Evolutionary conservation across 2,888 invertebrate genomes (phyloP).

Genomic region (Caenorhabditis sinica): DNA sequence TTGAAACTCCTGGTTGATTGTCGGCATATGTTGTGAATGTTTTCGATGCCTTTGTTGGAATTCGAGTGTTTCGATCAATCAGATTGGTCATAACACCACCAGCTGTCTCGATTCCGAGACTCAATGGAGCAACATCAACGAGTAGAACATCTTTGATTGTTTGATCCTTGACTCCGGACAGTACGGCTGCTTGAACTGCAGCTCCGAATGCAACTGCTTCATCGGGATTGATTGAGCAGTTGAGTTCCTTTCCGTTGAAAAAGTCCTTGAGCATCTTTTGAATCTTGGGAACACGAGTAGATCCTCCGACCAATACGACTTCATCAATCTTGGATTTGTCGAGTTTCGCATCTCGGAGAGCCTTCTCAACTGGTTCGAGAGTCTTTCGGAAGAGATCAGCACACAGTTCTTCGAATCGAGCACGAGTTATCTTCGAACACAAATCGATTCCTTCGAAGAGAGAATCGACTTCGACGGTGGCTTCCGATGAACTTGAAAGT

Average conservation of each 20-base stretch:
- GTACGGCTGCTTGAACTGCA: conserved; percentile 32
- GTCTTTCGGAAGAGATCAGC: conserved; percentile 96
- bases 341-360: conserved; percentile 95
- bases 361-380: conserved; percentile 97
- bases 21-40: conserved; percentile 87
- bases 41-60: conserved; percentile 33
- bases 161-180: conserved; percentile 29
- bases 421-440: conserved; percentile 95
- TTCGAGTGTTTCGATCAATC: conserved; percentile 33
- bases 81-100: conserved; percentile 34
- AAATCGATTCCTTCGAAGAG: conserved; percentile 96
- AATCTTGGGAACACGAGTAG: conserved; percentile 97
- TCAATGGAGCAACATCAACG: conserved; percentile 34
- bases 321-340: conserved; percentile 88
- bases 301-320: conserved; percentile 90
- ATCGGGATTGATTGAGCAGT: conserved; percentile 31
- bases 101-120: conserved; percentile 34
- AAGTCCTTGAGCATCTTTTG: conserved; percentile 92
- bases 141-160: conserved; percentile 30
- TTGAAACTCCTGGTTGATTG: conserved; percentile 93
- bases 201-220: conserved; percentile 34
- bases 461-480: conserved; percentile 92
- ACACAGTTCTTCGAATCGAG: conserved; percentile 97
- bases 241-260: conserved; percentile 89
- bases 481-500: conserved; percentile 86